phyloP scores from a whole-genome alignment of 2,797 vertebrate genomes.

The Coranthus polyacanthus region DNA sequence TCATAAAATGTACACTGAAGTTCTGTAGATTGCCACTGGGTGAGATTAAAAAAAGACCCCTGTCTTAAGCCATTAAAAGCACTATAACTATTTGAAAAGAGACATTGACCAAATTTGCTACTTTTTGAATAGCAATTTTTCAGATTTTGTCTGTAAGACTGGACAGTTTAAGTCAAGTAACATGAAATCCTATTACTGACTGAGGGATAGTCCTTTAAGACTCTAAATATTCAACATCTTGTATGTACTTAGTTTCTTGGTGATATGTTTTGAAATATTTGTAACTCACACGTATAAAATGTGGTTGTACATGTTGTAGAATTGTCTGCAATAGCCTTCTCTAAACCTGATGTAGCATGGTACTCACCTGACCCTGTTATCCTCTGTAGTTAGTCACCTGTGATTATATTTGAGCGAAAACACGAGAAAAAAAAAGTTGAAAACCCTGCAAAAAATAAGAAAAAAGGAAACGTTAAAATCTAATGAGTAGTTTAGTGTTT shows the following conservation, averaged over 20 bases:
- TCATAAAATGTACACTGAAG: slow-evolving; percentile 96
- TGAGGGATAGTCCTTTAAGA: slow-evolving; percentile 95
- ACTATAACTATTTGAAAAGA: slow-evolving; percentile 90
- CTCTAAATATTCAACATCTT: slow-evolving; percentile 94
- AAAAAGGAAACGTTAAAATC: slow-evolving; percentile 77
- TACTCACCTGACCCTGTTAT: slow-evolving; percentile 84
- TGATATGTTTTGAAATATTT: slow-evolving; percentile 90
- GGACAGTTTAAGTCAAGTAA: slow-evolving; percentile 85
- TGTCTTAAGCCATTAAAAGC: slow-evolving; percentile 99
- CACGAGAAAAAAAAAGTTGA: slow-evolving; percentile 79
- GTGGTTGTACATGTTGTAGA: slow-evolving; percentile 92
- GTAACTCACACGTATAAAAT: slow-evolving; percentile 89
- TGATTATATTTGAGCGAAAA: slow-evolving; percentile 84
- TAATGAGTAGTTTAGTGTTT: slow-evolving; percentile 76
- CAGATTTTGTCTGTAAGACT: slow-evolving; percentile 93
- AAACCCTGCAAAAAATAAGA: slow-evolving; percentile 79
- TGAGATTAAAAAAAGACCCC: slow-evolving; percentile 97
- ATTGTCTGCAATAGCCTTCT: slow-evolving; percentile 93
- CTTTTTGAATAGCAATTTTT: slow-evolving; percentile 89
- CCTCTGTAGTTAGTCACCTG: slow-evolving; percentile 82
- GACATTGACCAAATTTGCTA: slow-evolving; percentile 94
- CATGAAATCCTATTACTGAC: slow-evolving; percentile 85
- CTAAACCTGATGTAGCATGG: slow-evolving; percentile 90
- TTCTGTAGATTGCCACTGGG: slow-evolving; percentile 99
- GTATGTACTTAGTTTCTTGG: slow-evolving; percentile 91